A percentile compares a stretch with the other conserved stretches of the same genome.
These are phyloP conservation scores for Ginglymostoma cirratum DNA, from an alignment of 2,113 vertebrate species.

Conservation along the genomic window DNA sequence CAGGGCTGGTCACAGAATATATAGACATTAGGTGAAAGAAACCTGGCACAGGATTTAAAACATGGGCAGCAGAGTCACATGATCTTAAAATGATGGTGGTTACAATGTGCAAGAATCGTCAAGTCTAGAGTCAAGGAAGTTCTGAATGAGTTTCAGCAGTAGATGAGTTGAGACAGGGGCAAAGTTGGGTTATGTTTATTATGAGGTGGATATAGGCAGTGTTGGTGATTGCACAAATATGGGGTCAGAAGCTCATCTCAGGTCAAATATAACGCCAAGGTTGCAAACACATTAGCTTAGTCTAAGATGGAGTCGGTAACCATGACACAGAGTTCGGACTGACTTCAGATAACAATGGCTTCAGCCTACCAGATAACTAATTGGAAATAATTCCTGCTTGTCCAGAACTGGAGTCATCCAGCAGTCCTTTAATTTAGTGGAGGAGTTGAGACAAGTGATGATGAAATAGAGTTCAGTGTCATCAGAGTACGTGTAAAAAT, in stretches of 20 bases:
- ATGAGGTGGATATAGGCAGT: neutral
- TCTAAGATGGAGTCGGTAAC: no score
- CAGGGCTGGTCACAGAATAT: neutral
- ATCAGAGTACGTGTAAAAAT: no score
- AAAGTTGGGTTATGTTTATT: neutral
- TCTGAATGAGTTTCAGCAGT: neutral
- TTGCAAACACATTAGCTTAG: no score
- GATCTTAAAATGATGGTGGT: neutral
- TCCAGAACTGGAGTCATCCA: no score
- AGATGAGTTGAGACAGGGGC: neutral
- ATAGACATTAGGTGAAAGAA: neutral
- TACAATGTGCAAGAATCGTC: neutral
- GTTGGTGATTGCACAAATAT: neutral
- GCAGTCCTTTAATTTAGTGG: no score
- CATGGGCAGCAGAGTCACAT: neutral
- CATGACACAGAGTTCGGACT: no score
- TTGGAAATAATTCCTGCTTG: no score
- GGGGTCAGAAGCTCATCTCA: neutral
- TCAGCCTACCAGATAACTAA: no score
- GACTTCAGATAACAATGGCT: no score
- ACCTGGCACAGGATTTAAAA: neutral
- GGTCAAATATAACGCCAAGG: neutral
- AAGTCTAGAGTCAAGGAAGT: neutral
- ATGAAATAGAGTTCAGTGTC: no score
- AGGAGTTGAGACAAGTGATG: no score